These are phyloP conservation scores for Bettongia penicillata DNA, from an alignment of 2,113 vertebrate genomes.

Conservation along the genomic window DNA sequence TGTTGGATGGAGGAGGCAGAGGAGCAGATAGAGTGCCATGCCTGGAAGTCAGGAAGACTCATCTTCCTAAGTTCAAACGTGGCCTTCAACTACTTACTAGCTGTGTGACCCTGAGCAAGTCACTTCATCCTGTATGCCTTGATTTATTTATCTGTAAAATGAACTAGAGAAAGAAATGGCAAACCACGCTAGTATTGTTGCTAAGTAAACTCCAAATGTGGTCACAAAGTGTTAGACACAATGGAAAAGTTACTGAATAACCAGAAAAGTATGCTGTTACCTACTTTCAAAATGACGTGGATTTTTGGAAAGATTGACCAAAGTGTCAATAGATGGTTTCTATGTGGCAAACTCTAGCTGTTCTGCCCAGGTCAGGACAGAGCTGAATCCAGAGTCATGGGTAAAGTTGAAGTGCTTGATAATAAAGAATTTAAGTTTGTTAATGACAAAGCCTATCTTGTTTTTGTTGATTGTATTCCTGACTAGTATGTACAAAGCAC, in stretches of 20 bases:
- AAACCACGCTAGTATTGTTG: neutral
- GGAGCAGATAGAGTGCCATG: neutral
- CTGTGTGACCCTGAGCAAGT: neutral
- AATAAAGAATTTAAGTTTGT: neutral
- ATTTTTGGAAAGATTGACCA: neutral
- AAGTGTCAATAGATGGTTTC: neutral
- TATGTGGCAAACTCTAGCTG: neutral
- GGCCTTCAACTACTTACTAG: neutral
- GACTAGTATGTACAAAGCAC: neutral
- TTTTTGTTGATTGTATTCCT: neutral
- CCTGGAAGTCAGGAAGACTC: neutral
- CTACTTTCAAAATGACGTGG: constrained; percentile 3
- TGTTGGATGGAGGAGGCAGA: neutral
- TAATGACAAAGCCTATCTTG: neutral
- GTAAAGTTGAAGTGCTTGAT: neutral
- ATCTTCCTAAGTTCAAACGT: neutral
- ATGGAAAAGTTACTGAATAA: neutral
- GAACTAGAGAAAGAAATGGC: neutral
- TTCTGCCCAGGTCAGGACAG: neutral
- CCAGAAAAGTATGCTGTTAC: neutral
- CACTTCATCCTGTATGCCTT: neutral
- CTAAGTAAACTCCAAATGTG: neutral
- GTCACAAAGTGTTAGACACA: too few species aligned
- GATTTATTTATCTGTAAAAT: neutral
- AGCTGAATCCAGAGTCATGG: neutral